A percentile compares a stretch with the other conserved stretches of the same genome.
Evolutionary conservation across 2,113 vertebrate genomes (phyloP).

Genomic region (Serinus canaria): DNA sequence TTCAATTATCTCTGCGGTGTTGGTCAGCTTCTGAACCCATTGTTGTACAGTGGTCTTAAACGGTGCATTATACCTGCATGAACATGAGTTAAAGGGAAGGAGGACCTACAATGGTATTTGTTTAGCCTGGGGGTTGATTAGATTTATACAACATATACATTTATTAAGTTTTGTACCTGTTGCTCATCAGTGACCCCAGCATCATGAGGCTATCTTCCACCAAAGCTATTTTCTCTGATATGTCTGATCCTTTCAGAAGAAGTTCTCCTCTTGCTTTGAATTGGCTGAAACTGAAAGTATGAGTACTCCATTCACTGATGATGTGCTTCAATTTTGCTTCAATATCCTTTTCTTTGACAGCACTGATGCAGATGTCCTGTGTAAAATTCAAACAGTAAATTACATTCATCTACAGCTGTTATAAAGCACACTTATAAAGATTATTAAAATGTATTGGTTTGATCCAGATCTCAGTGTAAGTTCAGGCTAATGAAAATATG

Average conservation of each 20-base stretch:
- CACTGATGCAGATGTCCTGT: slow-evolving; percentile 84
- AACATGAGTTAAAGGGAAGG: not conserved
- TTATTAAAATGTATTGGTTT: not conserved
- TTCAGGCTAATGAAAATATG: not conserved
- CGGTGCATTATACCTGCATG: slow-evolving; percentile 77
- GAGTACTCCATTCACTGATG: slow-evolving; percentile 76
- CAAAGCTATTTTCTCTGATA: slow-evolving; percentile 74
- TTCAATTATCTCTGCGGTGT: slow-evolving; percentile 82
- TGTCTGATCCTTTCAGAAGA: slow-evolving; percentile 80
- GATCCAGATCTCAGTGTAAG: not conserved
- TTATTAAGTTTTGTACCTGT: slow-evolving; percentile 68
- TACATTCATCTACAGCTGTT: not conserved
- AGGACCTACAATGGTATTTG: not conserved
- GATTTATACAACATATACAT: not conserved
- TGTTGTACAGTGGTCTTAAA: slow-evolving; percentile 81
- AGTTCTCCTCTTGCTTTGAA: slow-evolving; percentile 84
- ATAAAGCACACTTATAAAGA: not conserved
- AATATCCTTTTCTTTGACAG: slow-evolving; percentile 85
- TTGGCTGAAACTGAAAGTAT: slow-evolving; percentile 74
- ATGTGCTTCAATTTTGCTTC: slow-evolving; percentile 81
- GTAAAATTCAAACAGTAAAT: not conserved
- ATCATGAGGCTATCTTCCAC: slow-evolving; percentile 86
- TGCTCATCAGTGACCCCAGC: slow-evolving; percentile 81
- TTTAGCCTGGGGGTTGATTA: not conserved
- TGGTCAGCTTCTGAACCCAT: slow-evolving; percentile 84